Evolutionary conservation across 92 coral and sea anemone genomes (phyloP).

Genomic region (Pocillopora meandrina): DNA sequence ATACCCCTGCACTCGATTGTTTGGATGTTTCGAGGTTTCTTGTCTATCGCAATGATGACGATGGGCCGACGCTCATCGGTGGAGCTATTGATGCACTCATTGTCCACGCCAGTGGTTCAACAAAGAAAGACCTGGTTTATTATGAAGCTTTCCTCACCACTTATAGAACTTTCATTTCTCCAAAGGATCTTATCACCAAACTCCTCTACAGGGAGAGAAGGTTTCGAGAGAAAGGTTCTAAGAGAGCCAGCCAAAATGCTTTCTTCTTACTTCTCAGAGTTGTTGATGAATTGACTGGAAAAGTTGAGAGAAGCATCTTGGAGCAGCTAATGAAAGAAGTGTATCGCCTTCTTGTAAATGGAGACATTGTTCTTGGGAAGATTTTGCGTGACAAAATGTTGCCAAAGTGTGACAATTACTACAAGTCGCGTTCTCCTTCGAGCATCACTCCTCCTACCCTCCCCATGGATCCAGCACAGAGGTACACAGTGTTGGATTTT

Average conservation of each 20-base stretch:
- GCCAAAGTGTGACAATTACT: conserved; percentile 93
- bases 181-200: conserved; percentile 78
- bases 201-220: conserved; percentile 95
- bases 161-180: conserved; percentile 86
- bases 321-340: conserved; percentile 94
- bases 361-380: conserved; percentile 88
- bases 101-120: conserved; percentile 90
- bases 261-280: conserved; percentile 89
- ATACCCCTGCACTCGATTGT: conserved; percentile 94
- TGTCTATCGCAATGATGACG: conserved; percentile 84
- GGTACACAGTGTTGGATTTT: conserved; percentile 76
- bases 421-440: conserved; percentile 69
- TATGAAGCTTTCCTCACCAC: conserved; percentile 96
- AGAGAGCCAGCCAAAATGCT: conserved; percentile 96
- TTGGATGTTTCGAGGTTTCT: conserved; percentile 91
- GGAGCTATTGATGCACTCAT: conserved; percentile 99
- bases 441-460: conserved; percentile 40
- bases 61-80: conserved; percentile 79
- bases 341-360: conserved; percentile 85
- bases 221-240: conserved; percentile 88
- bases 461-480: conserved; percentile 34
- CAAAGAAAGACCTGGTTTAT: conserved; percentile 88
- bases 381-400: conserved; percentile 87
- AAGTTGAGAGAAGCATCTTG: conserved; percentile 89
- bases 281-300: conserved; percentile 92